Conservation (phyloP, 2,113 vertebrate species). For the Nerophis lumbriciformis region DNA sequence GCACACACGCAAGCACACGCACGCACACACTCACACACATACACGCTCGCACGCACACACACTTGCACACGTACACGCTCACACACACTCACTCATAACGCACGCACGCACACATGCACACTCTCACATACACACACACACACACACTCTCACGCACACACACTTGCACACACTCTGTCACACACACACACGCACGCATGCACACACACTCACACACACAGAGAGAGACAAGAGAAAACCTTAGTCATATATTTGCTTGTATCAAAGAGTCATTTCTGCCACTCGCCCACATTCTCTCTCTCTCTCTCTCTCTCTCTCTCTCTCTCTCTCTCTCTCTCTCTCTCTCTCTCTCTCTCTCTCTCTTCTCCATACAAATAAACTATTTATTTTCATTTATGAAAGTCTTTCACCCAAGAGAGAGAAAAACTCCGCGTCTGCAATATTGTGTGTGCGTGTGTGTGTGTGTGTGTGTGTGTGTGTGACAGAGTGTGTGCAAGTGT, state of each 20-base stretch:
- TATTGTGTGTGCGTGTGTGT: slow-evolving; percentile 16
- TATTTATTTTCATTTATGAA: slow-evolving; percentile 77
- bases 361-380: slow-evolving; percentile 59
- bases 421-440: slow-evolving; percentile 64
- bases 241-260: slow-evolving; percentile 38
- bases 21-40: too few species aligned
- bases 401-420: slow-evolving; percentile 61
- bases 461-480: slow-evolving; percentile 33
- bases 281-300: too few species aligned
- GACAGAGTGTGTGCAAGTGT: too few species aligned
- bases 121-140: too few species aligned
- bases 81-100: too few species aligned
- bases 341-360: slow-evolving; percentile 9
- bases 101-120: too few species aligned
- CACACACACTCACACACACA: slow-evolving; percentile 11
- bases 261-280: slow-evolving; percentile 46
- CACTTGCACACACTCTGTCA: background rate
- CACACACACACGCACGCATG: slow-evolving; percentile 7
- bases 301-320: too few species aligned
- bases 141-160: too few species aligned
- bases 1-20: too few species aligned
- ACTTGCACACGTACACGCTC: too few species aligned
- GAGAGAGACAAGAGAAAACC: slow-evolving; percentile 4
- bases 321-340: too few species aligned
- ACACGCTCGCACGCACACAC: too few species aligned